These are phyloP conservation scores for Exocentrus adspersus DNA, from an alignment of 2,888 invertebrate genomes.

Conservation along the genomic window DNA sequence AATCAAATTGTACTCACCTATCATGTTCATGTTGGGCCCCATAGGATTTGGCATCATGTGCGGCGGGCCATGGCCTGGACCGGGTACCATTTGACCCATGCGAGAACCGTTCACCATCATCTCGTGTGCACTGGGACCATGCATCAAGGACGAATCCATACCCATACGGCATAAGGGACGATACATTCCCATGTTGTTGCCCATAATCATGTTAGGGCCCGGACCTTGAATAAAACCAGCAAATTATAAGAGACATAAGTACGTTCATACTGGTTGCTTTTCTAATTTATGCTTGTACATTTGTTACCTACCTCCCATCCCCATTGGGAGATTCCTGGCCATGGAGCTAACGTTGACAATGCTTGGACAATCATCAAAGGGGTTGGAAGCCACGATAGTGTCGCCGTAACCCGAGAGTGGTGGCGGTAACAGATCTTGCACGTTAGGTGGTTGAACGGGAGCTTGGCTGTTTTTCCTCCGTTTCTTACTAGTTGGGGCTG, in stretches of 20 bases:
- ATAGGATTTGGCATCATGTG: slow-evolving; percentile 71
- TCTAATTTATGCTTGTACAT: background rate
- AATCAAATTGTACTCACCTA: no score
- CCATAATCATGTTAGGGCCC: slow-evolving; percentile 55
- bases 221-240: no score
- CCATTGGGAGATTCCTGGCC: slow-evolving; percentile 57
- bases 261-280: background rate
- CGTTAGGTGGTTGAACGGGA: slow-evolving; percentile 74
- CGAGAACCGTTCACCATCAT: slow-evolving; percentile 65
- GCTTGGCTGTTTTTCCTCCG: slow-evolving; percentile 80
- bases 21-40: slow-evolving; percentile 49
- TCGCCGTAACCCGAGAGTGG: slow-evolving; percentile 89
- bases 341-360: slow-evolving; percentile 59
- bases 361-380: slow-evolving; percentile 89
- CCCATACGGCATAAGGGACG: slow-evolving; percentile 70
- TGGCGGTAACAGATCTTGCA: slow-evolving; percentile 83
- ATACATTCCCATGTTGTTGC: slow-evolving; percentile 63
- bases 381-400: slow-evolving; percentile 93
- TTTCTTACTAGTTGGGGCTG: slow-evolving; percentile 87
- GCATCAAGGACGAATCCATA: slow-evolving; percentile 63
- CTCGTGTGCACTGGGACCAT: slow-evolving; percentile 62
- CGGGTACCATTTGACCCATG: slow-evolving; percentile 58
- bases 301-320: slow-evolving; percentile 53
- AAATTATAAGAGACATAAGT: no score
- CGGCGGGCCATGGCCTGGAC: slow-evolving; percentile 46